A percentile compares a stretch with the other conserved stretches of the same genome.
Conservation (phyloP, 2,113 vertebrate genomes). For the Microcebus lehilahytsara region DNA sequence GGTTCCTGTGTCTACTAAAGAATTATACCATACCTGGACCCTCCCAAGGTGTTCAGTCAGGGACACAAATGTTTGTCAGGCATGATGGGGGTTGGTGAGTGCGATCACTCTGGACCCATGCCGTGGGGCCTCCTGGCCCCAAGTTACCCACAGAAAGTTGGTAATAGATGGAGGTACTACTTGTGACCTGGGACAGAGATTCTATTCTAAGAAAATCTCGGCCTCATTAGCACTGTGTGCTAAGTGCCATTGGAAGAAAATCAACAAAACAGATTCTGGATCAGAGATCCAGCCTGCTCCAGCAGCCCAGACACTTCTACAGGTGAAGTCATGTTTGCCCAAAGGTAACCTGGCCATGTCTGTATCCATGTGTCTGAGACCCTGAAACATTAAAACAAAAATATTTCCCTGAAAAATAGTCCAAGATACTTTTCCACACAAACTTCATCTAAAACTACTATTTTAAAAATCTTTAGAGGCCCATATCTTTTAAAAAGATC, state of each 20-base stretch:
- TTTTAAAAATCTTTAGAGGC: neutral
- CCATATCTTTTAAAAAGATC: neutral
- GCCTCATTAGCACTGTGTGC: neutral
- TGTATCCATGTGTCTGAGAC: accelerated
- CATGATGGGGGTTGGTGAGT: accelerated
- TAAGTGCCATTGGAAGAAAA: neutral
- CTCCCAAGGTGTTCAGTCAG: neutral
- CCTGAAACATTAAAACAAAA: neutral
- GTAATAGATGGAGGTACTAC: neutral
- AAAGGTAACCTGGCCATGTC: accelerated
- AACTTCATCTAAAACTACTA: neutral
- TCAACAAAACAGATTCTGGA: neutral
- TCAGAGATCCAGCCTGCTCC: neutral
- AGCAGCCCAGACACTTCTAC: neutral
- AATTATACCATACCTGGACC: neutral
- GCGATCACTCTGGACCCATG: neutral
- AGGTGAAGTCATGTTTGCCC: neutral
- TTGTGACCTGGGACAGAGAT: neutral
- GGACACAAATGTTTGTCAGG: neutral
- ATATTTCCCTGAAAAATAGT: neutral
- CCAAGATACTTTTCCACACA: neutral
- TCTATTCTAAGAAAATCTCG: neutral
- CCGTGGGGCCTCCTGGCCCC: neutral
- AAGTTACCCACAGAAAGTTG: neutral
- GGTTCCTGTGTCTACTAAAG: neutral